These are phyloP conservation scores for Mormoops blainvillei DNA, from an alignment of 2,113 vertebrate species.

Conservation along the genomic window DNA sequence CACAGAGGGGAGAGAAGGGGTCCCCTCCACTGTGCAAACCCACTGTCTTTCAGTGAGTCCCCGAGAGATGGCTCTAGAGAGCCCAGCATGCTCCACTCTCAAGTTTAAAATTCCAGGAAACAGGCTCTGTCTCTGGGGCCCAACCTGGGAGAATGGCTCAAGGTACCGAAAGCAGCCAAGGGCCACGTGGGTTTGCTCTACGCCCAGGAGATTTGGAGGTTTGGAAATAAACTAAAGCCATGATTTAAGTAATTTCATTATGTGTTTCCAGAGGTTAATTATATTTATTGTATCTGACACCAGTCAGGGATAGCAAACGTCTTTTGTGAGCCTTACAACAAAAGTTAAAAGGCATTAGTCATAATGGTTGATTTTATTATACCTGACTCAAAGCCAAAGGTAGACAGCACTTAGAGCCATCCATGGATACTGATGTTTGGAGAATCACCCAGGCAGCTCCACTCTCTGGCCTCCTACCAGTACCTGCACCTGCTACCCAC, in stretches of 20 bases:
- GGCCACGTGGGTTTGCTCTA: background rate
- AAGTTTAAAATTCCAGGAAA: background rate
- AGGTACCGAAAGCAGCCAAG: background rate
- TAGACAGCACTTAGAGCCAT: slow-evolving; percentile 60
- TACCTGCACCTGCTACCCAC: background rate
- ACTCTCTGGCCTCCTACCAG: background rate
- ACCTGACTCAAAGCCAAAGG: slow-evolving; percentile 67
- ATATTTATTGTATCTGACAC: slow-evolving; percentile 70
- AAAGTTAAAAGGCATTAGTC: slow-evolving; percentile 59
- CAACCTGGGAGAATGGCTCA: background rate
- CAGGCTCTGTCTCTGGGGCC: background rate
- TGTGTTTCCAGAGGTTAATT: slow-evolving; percentile 58
- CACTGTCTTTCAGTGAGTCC: background rate
- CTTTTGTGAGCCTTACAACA: slow-evolving; percentile 51
- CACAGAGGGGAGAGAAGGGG: background rate
- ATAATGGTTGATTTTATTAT: slow-evolving; percentile 61
- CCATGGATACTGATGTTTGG: slow-evolving; percentile 28
- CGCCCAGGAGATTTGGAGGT: background rate
- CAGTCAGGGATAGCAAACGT: slow-evolving; percentile 49
- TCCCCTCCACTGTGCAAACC: background rate
- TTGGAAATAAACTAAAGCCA: slow-evolving; percentile 19
- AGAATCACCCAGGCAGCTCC: background rate
- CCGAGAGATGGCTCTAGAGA: background rate
- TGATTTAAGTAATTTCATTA: slow-evolving; percentile 61
- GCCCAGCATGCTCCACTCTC: background rate